Evolutionary conservation across 2,113 vertebrate species (phyloP).

Genomic region (Piaya cayana): DNA sequence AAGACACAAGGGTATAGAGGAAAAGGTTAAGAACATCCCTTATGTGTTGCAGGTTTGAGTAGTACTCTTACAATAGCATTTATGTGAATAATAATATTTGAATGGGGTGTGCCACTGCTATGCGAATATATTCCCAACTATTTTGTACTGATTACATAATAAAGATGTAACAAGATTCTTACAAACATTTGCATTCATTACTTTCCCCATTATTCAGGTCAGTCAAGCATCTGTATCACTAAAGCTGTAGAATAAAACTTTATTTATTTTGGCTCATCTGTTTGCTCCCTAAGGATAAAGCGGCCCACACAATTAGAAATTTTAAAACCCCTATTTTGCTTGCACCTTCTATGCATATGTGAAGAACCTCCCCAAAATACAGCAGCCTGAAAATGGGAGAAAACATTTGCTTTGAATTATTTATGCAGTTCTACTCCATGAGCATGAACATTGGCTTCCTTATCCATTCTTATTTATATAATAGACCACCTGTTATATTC

Average conservation of each 20-base stretch:
- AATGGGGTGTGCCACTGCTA: not conserved
- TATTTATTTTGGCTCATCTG: slow-evolving; percentile 44
- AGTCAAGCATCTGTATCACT: slow-evolving; percentile 35
- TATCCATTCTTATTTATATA: not conserved
- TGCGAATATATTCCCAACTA: not conserved
- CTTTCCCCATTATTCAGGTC: slow-evolving; percentile 29
- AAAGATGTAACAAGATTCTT: not conserved
- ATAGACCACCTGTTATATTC: not conserved
- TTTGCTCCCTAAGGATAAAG: slow-evolving; percentile 17
- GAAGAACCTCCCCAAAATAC: not conserved
- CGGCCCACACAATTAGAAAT: not conserved
- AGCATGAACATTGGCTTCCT: slow-evolving; percentile 17
- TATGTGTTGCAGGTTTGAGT: not conserved
- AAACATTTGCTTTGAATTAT: slow-evolving; percentile 9
- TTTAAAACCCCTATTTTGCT: not conserved
- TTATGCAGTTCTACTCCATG: not conserved
- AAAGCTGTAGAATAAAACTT: slow-evolving; percentile 28
- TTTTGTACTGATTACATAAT: slow-evolving; percentile 19
- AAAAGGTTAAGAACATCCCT: not conserved
- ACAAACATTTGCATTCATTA: not conserved
- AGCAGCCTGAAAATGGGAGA: not conserved
- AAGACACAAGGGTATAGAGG: not conserved
- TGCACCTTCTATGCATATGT: not conserved
- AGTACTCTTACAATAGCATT: not conserved
- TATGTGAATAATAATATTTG: not conserved